These are phyloP conservation scores for Stratiolaelaps scimitus DNA, from an alignment of 1,140 invertebrate species.

Conservation along the genomic window DNA sequence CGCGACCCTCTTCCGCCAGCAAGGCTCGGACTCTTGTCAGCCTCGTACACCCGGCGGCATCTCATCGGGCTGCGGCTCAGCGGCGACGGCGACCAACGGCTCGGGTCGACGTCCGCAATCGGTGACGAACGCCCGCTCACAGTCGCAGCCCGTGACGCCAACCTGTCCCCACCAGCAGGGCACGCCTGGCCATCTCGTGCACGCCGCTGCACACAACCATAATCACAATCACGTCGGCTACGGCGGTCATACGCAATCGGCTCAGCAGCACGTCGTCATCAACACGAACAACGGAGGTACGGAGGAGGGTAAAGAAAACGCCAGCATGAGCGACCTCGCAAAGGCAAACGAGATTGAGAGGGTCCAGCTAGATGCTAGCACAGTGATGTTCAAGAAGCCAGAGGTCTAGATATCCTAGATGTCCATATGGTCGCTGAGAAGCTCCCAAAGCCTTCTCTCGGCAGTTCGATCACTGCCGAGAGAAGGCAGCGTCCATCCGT, in stretches of 20 bases:
- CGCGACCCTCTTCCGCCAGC: constrained; percentile 58
- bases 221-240: too few species aligned
- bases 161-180: constrained; percentile 20
- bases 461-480: too few species aligned
- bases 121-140: background rate
- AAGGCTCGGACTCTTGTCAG: constrained; percentile 26
- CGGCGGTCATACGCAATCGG: too few species aligned
- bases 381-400: background rate
- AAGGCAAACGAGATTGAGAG: background rate
- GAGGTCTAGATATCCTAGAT: too few species aligned
- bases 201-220: constrained; percentile 5
- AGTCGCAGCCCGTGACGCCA: constrained; percentile 14
- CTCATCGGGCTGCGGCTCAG: too few species aligned
- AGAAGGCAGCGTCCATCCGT: too few species aligned
- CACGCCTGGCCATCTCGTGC: constrained; percentile 1
- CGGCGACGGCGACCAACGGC: too few species aligned
- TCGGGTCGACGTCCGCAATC: too few species aligned
- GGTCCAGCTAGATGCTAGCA: background rate
- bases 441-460: too few species aligned
- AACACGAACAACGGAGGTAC: constrained; percentile 27
- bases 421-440: too few species aligned
- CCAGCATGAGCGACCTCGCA: background rate
- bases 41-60: too few species aligned
- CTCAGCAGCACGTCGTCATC: constrained; percentile 7
- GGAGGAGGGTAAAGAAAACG: too few species aligned